A percentile compares a stretch with the other conserved stretches of the same genome.
These are phyloP conservation scores for Trachemys scripta DNA, from an alignment of 2,113 vertebrate genomes.

Conservation along the genomic window DNA sequence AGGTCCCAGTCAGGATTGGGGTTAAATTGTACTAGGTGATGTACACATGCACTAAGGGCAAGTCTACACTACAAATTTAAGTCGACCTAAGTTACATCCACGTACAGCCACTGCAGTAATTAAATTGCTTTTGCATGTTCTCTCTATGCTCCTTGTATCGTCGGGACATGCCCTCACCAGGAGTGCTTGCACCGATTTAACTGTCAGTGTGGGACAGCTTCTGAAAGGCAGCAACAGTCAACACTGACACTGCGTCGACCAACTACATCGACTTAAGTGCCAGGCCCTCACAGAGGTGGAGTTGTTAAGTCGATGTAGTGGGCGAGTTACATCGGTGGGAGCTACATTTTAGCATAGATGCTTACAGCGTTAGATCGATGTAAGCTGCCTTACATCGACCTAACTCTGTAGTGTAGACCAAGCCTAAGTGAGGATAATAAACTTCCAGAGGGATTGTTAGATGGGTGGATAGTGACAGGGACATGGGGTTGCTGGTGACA, in stretches of 20 bases:
- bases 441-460: neutral
- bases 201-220: neutral
- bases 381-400: neutral
- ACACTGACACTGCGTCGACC: neutral
- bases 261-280: neutral
- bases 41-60: neutral
- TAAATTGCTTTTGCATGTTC: neutral
- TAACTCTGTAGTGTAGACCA: no score
- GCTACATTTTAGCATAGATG: neutral
- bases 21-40: neutral
- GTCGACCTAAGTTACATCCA: neutral
- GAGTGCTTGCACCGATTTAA: neutral
- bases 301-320: neutral
- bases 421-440: neutral
- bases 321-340: neutral
- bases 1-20: neutral
- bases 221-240: neutral
- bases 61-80: neutral
- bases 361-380: neutral
- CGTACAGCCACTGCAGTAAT: neutral
- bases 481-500: neutral
- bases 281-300: neutral
- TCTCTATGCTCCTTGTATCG: neutral
- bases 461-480: neutral
- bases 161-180: accelerated